These are phyloP conservation scores for Tetrao urogallus DNA, from an alignment of 2,113 vertebrate species.

Conservation along the genomic window DNA sequence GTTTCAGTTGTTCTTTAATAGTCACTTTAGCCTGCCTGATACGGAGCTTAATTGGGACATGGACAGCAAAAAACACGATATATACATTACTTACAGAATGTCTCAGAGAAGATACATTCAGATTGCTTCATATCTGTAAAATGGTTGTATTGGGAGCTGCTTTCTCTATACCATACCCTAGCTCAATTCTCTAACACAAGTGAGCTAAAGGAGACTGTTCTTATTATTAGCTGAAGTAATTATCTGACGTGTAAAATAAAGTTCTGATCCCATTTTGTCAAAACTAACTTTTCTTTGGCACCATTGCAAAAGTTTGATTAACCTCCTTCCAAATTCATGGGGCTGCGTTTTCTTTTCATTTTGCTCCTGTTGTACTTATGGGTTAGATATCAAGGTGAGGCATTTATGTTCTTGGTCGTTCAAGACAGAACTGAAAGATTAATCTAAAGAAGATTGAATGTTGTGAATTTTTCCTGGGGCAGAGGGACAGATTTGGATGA, in stretches of 20 bases:
- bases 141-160: background rate
- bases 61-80: background rate
- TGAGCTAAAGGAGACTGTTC: background rate
- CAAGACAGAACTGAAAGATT: background rate
- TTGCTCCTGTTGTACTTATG: background rate
- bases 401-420: background rate
- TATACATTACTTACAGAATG: background rate
- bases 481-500: background rate
- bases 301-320: slow-evolving; percentile 1
- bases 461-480: background rate
- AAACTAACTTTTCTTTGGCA: background rate
- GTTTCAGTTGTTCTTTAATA: slow-evolving; percentile 34
- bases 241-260: background rate
- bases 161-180: background rate
- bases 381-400: background rate
- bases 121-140: background rate
- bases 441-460: background rate
- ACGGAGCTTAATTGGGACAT: background rate
- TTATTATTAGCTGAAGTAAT: background rate
- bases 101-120: background rate
- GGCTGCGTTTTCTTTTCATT: background rate
- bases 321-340: background rate
- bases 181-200: background rate
- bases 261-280: background rate
- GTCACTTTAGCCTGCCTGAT: background rate